These are phyloP conservation scores for Artibeus jamaicensis DNA, from an alignment of 2,797 vertebrate species.

Conservation along the genomic window DNA sequence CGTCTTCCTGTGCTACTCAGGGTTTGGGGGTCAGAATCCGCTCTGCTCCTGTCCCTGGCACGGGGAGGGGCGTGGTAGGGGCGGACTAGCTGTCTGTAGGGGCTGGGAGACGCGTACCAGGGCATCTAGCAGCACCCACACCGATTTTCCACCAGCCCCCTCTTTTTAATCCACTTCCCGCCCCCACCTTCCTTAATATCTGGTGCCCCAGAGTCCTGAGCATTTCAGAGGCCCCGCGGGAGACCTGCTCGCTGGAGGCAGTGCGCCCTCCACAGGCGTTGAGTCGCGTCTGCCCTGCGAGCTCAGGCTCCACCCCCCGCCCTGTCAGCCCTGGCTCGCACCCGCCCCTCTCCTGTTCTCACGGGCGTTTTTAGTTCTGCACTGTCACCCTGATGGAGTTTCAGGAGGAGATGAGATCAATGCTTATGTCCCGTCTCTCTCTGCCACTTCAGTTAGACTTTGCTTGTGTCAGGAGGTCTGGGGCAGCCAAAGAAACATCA, in stretches of 20 bases:
- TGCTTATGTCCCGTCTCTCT: not conserved
- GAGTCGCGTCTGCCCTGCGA: rapidly evolving
- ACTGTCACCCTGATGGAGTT: not conserved
- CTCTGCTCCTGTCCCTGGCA: not conserved
- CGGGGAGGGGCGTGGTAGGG: not conserved
- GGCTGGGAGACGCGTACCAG: not conserved
- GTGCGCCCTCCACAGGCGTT: rapidly evolving
- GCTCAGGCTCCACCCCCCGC: not conserved
- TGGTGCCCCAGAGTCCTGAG: not conserved
- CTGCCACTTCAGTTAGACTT: not conserved
- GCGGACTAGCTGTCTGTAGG: not conserved
- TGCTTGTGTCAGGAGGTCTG: not conserved
- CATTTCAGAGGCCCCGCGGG: not conserved
- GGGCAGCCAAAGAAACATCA: not conserved
- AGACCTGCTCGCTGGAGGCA: not conserved
- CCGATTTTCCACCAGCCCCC: not conserved
- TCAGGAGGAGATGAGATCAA: not conserved
- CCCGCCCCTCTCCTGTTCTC: not conserved
- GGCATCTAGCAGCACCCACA: not conserved
- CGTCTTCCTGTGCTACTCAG: not conserved
- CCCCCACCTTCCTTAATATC: not conserved
- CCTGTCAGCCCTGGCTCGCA: rapidly evolving
- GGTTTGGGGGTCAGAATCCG: not conserved
- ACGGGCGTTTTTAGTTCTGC: too few species aligned
- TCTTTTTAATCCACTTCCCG: not conserved